phyloP scores from a whole-genome alignment of 30 jellyfish, hydroid and myxozoan genomes.

The Turritopsis rubra region DNA sequence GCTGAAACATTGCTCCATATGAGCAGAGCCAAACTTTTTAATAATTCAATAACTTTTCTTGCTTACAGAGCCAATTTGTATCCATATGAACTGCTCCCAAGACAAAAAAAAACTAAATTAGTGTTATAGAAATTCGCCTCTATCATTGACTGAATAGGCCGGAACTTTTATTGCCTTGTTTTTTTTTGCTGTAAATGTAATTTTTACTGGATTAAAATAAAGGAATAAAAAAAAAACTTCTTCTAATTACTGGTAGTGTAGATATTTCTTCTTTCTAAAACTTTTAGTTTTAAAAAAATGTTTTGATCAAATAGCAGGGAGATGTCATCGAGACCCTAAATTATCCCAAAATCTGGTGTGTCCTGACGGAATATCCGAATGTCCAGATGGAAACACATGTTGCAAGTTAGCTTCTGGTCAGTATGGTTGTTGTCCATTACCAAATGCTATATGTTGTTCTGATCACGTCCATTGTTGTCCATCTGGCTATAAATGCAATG shows the following conservation, averaged over 20 bases:
- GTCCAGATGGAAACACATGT: conserved; percentile 49
- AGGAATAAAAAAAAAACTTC: too few species aligned
- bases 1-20: too few species aligned
- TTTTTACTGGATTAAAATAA: too few species aligned
- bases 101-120: too few species aligned
- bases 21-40: not conserved
- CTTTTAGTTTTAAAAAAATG: too few species aligned
- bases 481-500: not conserved
- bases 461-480: not conserved
- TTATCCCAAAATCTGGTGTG: conserved; percentile 23
- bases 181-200: too few species aligned
- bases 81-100: conserved; percentile 2
- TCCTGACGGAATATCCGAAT: conserved; percentile 65
- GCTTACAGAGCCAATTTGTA: not conserved
- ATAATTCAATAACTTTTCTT: not conserved
- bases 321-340: not conserved
- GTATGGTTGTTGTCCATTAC: conserved; percentile 21
- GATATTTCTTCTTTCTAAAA: too few species aligned
- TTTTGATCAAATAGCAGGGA: too few species aligned
- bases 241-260: too few species aligned
- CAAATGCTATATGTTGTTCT: not conserved
- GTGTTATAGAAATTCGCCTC: too few species aligned
- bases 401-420: conserved; percentile 43
- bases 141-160: too few species aligned
- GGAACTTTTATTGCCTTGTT: too few species aligned